A percentile compares a stretch with the other conserved stretches of the same genome.
phyloP scores from a whole-genome alignment of 2,797 vertebrate species.

The Enteromius afrohamiltoni region DNA sequence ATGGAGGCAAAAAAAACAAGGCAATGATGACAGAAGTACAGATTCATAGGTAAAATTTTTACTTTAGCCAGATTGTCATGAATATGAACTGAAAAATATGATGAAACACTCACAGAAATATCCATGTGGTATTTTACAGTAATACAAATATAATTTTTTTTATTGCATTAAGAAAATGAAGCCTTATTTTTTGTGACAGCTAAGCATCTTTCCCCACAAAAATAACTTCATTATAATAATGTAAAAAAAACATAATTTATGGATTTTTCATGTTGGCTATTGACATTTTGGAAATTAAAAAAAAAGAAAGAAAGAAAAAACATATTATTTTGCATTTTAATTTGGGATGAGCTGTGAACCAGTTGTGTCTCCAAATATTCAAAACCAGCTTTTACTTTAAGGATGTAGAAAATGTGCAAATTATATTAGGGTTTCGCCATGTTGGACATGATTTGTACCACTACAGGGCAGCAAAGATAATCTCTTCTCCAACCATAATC shows the following conservation, averaged over 20 bases:
- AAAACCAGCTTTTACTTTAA: not conserved
- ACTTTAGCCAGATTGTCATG: not conserved
- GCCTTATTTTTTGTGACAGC: not conserved
- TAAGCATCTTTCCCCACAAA: not conserved
- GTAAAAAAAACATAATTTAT: not conserved
- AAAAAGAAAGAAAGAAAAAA: not conserved
- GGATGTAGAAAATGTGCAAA: not conserved
- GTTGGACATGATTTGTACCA: not conserved
- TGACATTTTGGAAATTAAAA: not conserved
- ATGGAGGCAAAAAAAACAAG: not conserved
- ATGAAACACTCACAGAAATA: not conserved
- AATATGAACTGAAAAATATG: not conserved
- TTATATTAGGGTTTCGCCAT: not conserved
- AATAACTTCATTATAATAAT: not conserved
- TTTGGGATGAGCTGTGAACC: not conserved
- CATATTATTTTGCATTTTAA: not conserved
- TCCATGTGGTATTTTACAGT: not conserved
- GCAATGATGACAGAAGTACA: not conserved
- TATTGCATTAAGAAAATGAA: not conserved
- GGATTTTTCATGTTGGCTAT: not conserved
- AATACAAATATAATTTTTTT: not conserved
- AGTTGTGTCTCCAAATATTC: not conserved
- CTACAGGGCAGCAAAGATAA: not conserved
- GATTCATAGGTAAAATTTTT: not conserved
- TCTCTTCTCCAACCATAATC: not conserved